Conservation (phyloP, 2,888 invertebrate genomes). For the Dermolepida albohirtum region DNA sequence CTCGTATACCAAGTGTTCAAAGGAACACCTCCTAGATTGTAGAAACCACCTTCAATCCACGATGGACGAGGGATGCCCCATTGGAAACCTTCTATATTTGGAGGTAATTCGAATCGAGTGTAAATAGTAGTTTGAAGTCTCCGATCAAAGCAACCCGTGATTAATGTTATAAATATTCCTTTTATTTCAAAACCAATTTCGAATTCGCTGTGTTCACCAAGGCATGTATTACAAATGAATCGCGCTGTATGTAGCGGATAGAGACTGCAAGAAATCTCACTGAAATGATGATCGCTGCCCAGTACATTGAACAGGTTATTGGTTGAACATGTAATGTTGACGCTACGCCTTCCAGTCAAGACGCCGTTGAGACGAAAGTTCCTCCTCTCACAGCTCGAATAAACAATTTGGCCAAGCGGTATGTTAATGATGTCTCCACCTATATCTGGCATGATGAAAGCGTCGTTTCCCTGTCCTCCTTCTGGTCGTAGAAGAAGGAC, state of each 20-base stretch:
- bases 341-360: constrained; percentile 23
- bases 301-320: constrained; percentile 47
- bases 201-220: constrained; percentile 60
- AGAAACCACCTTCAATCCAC: constrained; percentile 68
- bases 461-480: constrained; percentile 42
- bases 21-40: constrained; percentile 56
- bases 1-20: constrained; percentile 58
- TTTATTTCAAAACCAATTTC: constrained; percentile 68
- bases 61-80: constrained; percentile 66
- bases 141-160: constrained; percentile 70
- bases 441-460: constrained; percentile 49
- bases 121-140: constrained; percentile 67
- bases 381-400: constrained; percentile 50
- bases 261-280: constrained; percentile 60
- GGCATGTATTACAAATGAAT: constrained; percentile 65
- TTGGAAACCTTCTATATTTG: constrained; percentile 66
- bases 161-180: constrained; percentile 65
- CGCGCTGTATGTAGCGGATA: constrained; percentile 64
- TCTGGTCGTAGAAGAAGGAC: constrained; percentile 69
- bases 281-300: constrained; percentile 57
- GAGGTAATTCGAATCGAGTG: constrained; percentile 66
- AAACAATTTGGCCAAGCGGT: constrained; percentile 43
- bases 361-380: constrained; percentile 42
- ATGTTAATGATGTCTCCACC: constrained; percentile 46
- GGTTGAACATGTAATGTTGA: constrained; percentile 46